Percentiles rank a stretch among this genome's conserved stretches.
phyloP scores from a whole-genome alignment of 2,888 invertebrate genomes.

The Kryphioiulus occultus region DNA sequence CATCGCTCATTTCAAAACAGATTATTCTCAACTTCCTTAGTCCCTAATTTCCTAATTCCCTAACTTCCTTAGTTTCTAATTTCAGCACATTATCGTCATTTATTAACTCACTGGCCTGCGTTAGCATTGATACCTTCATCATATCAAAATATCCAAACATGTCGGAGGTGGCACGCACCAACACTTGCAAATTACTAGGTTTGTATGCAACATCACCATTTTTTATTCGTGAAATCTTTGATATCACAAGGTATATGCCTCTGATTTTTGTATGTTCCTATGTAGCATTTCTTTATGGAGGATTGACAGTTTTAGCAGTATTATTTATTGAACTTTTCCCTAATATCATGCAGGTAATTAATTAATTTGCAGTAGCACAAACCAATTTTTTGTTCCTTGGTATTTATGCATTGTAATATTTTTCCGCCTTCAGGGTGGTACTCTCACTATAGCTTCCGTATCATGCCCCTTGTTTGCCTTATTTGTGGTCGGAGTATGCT shows the following conservation, averaged over 20 bases:
- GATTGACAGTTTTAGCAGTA: not conserved
- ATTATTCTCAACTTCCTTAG: too few species aligned
- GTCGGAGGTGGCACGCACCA: not conserved
- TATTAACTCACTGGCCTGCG: not conserved
- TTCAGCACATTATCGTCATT: conserved; percentile 24
- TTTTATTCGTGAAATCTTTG: not conserved
- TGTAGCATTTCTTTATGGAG: conserved; percentile 37
- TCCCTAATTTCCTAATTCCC: too few species aligned
- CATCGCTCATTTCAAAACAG: too few species aligned
- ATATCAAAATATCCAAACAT: not conserved
- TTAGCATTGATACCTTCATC: conserved; percentile 21
- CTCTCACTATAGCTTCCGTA: not conserved
- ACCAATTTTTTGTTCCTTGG: not conserved
- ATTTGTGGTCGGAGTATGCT: conserved; percentile 5
- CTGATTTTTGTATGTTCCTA: not conserved
- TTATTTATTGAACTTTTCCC: not conserved
- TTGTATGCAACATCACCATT: not conserved
- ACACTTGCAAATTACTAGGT: conserved; percentile 10
- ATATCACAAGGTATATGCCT: not conserved
- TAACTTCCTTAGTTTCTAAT: too few species aligned
- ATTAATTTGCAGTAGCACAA: not conserved
- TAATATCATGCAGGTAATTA: conserved; percentile 39
- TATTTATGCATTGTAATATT: not conserved
- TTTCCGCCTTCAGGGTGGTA: not conserved
- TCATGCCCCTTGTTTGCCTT: conserved; percentile 40